These are phyloP conservation scores for Ceratina australensis DNA, from an alignment of 1,140 invertebrate species.

Conservation along the genomic window DNA sequence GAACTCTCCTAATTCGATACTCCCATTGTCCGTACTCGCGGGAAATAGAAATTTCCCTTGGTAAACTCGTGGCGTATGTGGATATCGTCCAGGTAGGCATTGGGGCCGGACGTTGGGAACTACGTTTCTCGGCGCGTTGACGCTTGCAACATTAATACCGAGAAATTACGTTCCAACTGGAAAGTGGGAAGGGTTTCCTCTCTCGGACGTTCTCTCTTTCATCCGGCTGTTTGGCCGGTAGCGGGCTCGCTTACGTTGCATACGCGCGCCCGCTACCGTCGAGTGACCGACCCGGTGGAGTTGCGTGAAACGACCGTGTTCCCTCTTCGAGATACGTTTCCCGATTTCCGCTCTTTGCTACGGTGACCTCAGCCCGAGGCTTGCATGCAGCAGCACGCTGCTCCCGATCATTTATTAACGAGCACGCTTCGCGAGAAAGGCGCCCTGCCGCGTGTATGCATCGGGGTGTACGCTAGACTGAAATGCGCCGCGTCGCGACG, in stretches of 20 bases:
- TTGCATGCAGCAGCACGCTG: constrained; percentile 36
- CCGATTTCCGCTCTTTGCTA: constrained; percentile 27
- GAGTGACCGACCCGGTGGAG: neutral
- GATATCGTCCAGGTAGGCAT: neutral
- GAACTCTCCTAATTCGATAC: too few species aligned
- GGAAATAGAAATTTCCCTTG: constrained; percentile 29
- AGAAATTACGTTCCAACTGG: constrained; percentile 47
- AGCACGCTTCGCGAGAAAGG: neutral
- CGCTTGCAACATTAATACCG: constrained; percentile 56
- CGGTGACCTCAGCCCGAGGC: constrained; percentile 32
- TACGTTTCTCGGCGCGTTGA: constrained; percentile 24
- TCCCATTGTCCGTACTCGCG: constrained; percentile 13
- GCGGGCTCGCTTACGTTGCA: too few species aligned
- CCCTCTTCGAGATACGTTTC: constrained; percentile 11
- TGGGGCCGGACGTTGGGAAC: neutral
- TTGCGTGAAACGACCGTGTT: constrained; percentile 15
- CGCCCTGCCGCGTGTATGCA: neutral
- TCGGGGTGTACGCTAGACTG: neutral
- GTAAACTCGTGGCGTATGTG: neutral
- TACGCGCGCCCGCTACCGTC: neutral
- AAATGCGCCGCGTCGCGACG: neutral
- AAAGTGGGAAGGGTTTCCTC: neutral
- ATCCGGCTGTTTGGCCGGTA: neutral
- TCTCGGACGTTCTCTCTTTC: constrained; percentile 8
- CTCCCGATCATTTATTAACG: constrained; percentile 58